Evolutionary conservation across 1,140 invertebrate genomes (phyloP), one percentile per base, ranked within the genome.

Genomic region (Leptinotarsa lineolata): DNA sequence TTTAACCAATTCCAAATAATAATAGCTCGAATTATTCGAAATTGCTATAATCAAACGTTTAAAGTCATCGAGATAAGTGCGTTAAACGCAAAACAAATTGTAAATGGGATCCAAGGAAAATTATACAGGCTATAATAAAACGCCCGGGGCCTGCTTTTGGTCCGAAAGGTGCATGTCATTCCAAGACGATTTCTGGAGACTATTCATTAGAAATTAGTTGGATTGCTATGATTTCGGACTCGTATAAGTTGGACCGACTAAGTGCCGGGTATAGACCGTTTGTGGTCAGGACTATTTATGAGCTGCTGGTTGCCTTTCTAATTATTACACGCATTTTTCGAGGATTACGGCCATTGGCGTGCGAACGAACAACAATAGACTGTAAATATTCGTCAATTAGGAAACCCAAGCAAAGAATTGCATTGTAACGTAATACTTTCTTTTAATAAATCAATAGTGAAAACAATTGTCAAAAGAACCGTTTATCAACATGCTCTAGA

Each of bases 151-250:
- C 66, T 46, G 65, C 39, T 24, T 68, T 64, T 72, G 73, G 68
- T 73, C 71, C 61, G 73, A 78, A 80, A 80, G 77, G 75, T 79
- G 80, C 80, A 76, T 80, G 80, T 80, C 78, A 81, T 80, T 80
- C 78, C 72, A 44, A 46, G 72, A 76, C 75, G 73, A 78, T 79
- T 80, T 79, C 76, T 78, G 69, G 76, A 72, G 77, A 79, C 80
- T 80, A 81, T 81, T 81, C 75, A 81, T 80, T 80, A 78, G 73
- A 72, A 80, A 81, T 81, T 81, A 80, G 75, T 69, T 68, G 75
- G 73, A 80, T 81, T 79, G 78, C 80, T 81, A 79, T 81, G 74
- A 81, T 81, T 79, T 68, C 66, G 74, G 45, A 70, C 67, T 69
- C 44, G 72, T 69, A 76, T 67, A 39, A 72, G 61, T 73, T 65